phyloP scores from a whole-genome alignment of 2,888 invertebrate genomes.

The Metellina segmentata region DNA sequence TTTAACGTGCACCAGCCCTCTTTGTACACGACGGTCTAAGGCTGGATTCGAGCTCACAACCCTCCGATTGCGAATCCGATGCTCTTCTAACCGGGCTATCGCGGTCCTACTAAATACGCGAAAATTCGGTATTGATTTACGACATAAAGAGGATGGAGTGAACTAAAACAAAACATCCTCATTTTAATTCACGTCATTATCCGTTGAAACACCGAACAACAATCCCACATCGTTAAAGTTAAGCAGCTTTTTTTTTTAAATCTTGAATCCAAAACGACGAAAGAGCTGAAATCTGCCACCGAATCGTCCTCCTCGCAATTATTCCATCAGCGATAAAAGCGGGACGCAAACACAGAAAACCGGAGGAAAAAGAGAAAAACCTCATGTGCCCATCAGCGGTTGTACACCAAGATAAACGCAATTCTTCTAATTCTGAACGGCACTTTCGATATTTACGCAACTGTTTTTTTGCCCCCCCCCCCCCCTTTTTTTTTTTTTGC shows the following conservation, averaged over 20 bases:
- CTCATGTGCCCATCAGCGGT: neutral
- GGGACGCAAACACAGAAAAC: neutral
- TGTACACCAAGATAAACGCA: neutral
- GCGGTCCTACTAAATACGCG: too few species aligned
- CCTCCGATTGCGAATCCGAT: too few species aligned
- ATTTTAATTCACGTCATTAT: neutral
- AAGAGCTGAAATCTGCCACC: neutral
- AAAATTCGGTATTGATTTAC: too few species aligned
- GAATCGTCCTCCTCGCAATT: neutral
- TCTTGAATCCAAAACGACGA: neutral
- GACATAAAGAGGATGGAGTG: neutral
- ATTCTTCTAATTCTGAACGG: slow-evolving; percentile 13
- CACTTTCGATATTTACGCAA: slow-evolving; percentile 33
- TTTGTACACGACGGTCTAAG: too few species aligned
- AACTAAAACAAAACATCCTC: neutral
- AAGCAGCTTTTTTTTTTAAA: neutral
- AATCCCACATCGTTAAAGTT: too few species aligned
- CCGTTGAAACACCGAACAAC: too few species aligned
- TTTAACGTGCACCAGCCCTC: too few species aligned
- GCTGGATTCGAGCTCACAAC: too few species aligned
- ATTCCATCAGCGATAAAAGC: slow-evolving; percentile 11
- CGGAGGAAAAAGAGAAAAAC: neutral
- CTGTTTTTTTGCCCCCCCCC: neutral
- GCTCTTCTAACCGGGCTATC: too few species aligned
- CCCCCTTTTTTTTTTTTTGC: too few species aligned